Evolutionary conservation across 2,888 invertebrate species (phyloP).

Genomic region (Drosophila nr. fundita): DNA sequence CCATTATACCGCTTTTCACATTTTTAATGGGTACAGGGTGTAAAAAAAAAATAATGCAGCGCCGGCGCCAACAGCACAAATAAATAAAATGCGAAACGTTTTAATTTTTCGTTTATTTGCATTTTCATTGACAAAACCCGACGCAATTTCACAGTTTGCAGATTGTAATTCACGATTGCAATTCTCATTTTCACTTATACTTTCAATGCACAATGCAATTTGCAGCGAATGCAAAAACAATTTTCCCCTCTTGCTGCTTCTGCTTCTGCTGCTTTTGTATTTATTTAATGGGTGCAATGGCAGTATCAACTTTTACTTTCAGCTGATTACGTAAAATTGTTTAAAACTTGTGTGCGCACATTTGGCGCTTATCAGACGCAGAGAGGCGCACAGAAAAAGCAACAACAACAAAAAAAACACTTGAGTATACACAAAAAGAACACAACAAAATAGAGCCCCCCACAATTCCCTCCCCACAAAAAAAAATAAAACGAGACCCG

Average conservation of each 20-base stretch:
- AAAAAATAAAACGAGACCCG: not conserved
- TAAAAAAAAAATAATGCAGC: slow-evolving; percentile 38
- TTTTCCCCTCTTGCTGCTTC: slow-evolving; percentile 6
- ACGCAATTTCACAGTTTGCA: slow-evolving; percentile 23
- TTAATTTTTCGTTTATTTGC: slow-evolving; percentile 30
- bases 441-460: slow-evolving; percentile 7
- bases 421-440: slow-evolving; percentile 45
- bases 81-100: slow-evolving; percentile 19
- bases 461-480: not conserved
- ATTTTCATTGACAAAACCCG: slow-evolving; percentile 54
- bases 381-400: slow-evolving; percentile 4
- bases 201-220: slow-evolving; percentile 72
- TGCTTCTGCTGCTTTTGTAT: slow-evolving; percentile 18
- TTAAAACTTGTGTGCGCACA: slow-evolving; percentile 42
- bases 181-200: slow-evolving; percentile 76
- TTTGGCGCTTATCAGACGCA: slow-evolving; percentile 49
- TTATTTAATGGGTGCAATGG: slow-evolving; percentile 73
- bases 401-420: slow-evolving; percentile 37
- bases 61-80: slow-evolving; percentile 43
- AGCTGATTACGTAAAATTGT: slow-evolving; percentile 77
- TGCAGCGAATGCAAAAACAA: slow-evolving; percentile 56
- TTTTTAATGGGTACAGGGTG: not conserved
- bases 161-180: slow-evolving; percentile 70
- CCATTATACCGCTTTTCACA: not conserved
- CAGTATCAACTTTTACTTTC: slow-evolving; percentile 72